Evolutionary conservation across 2,797 vertebrate species (phyloP).

Genomic region (Cyclopterus lumpus): DNA sequence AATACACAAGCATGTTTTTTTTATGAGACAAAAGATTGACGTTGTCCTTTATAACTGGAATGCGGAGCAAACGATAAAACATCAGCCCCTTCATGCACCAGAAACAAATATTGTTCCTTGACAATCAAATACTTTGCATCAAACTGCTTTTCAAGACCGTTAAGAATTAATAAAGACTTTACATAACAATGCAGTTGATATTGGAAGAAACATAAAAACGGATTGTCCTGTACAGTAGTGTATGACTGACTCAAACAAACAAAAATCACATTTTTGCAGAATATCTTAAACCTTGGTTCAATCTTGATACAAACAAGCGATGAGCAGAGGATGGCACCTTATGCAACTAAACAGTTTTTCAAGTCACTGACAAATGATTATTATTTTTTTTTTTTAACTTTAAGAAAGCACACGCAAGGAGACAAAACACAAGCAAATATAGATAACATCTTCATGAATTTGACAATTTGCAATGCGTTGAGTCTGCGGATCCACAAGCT

Average conservation of each 20-base stretch:
- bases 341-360: background rate
- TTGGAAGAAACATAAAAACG: background rate
- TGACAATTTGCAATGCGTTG: background rate
- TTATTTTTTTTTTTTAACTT: too few relatives aligned
- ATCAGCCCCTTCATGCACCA: background rate
- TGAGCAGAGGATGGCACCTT: background rate
- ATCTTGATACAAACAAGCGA: background rate
- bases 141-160: background rate
- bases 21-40: background rate
- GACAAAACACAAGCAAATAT: background rate
- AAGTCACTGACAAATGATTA: background rate
- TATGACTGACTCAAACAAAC: background rate
- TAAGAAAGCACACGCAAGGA: background rate
- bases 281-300: background rate
- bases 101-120: constrained; percentile 6
- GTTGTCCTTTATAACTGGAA: background rate
- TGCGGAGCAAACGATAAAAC: background rate
- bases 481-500: background rate
- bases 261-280: background rate
- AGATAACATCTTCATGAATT: background rate
- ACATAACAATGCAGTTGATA: background rate
- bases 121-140: background rate
- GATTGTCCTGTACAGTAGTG: background rate
- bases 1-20: background rate
- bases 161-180: constrained; percentile 8